Evolutionary conservation across 2,113 vertebrate species (phyloP).

Genomic region (Misgurnus anguillicaudatus): DNA sequence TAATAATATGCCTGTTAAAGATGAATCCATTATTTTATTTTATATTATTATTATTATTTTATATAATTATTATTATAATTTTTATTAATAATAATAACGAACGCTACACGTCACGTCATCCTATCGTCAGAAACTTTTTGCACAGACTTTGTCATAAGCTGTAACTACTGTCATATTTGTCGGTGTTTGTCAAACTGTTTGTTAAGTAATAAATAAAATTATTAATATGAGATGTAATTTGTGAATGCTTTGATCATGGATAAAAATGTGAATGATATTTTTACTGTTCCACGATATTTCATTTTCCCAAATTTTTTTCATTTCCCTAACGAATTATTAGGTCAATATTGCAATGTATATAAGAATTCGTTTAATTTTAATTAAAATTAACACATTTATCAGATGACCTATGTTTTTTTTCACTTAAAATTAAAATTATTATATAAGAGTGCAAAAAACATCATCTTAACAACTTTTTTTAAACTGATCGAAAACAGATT

Average conservation of each 20-base stretch:
- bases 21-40: background rate
- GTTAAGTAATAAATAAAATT: background rate
- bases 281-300: too few species aligned
- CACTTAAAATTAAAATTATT: background rate
- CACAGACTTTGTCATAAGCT: slow-evolving; percentile 10
- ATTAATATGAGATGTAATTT: background rate
- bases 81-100: background rate
- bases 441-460: background rate
- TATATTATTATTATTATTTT: slow-evolving; percentile 2
- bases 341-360: too few species aligned
- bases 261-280: too few species aligned
- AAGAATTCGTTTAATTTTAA: too few species aligned
- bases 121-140: background rate
- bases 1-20: background rate
- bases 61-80: background rate
- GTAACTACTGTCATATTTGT: slow-evolving; percentile 11
- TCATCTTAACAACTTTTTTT: background rate
- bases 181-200: slow-evolving; percentile 8
- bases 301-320: too few species aligned
- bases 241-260: background rate
- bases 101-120: background rate
- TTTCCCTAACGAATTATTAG: too few species aligned
- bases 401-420: too few species aligned
- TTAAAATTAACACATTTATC: too few species aligned
- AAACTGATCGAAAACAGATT: too few species aligned